Conservation (phyloP, 1,140 invertebrate species). For the Dryas iulia region DNA sequence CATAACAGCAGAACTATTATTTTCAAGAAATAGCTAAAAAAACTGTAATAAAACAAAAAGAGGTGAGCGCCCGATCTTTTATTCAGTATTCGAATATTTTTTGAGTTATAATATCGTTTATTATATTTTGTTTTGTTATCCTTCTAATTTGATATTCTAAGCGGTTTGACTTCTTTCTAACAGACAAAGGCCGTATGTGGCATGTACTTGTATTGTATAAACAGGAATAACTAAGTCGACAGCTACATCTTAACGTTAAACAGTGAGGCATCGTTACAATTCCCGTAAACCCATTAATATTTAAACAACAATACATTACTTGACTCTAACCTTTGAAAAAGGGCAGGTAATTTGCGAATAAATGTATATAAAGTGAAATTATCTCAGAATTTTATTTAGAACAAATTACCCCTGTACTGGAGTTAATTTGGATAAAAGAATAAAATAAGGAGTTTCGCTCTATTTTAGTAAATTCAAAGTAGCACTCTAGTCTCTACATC, state of each 20-base stretch:
- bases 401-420: neutral
- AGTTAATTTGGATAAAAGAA: neutral
- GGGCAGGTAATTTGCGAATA: slow-evolving; percentile 7
- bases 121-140: neutral
- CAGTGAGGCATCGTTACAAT: slow-evolving; percentile 3
- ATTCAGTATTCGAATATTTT: no score
- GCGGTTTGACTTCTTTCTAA: neutral
- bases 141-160: neutral
- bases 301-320: slow-evolving; percentile 17
- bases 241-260: slow-evolving; percentile 5
- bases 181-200: neutral
- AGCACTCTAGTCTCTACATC: neutral
- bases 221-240: slow-evolving; percentile 9
- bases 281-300: slow-evolving; percentile 16
- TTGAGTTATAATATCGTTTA: neutral
- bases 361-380: slow-evolving; percentile 14
- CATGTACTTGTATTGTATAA: neutral
- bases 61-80: no score
- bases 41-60: neutral
- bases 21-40: neutral
- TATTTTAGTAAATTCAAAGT: neutral
- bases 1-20: neutral
- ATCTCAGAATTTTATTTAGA: neutral
- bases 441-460: neutral
- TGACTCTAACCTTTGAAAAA: slow-evolving; percentile 13